Conservation (phyloP, 2,888 invertebrate species). For the Athripsodes cinereus region DNA sequence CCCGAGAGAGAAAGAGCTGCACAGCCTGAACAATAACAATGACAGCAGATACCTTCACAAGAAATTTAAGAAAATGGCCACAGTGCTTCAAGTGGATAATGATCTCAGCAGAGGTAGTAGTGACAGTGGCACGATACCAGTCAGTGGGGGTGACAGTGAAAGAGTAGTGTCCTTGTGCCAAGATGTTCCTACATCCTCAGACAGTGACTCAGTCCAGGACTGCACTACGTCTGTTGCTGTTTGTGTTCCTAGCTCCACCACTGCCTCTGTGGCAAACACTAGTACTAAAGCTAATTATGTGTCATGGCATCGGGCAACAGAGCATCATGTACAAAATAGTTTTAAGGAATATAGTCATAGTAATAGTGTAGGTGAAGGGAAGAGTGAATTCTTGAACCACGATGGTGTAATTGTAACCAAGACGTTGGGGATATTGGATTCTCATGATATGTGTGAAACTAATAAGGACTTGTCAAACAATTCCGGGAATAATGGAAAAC, state of each 20-base stretch:
- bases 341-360: conserved; percentile 33
- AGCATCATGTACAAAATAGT: conserved; percentile 52
- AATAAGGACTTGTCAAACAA: conserved; percentile 19
- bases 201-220: neutral
- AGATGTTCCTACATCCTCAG: neutral
- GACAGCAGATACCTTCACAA: conserved; percentile 82
- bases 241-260: conserved; percentile 1
- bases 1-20: conserved; percentile 39
- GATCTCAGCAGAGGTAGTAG: conserved; percentile 6
- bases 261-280: conserved; percentile 5
- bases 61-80: conserved; percentile 87
- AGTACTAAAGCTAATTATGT: conserved; percentile 4
- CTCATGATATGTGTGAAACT: conserved; percentile 17
- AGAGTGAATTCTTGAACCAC: conserved; percentile 11
- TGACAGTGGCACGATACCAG: neutral
- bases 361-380: conserved; percentile 4
- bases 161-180: conserved; percentile 17
- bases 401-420: conserved; percentile 15
- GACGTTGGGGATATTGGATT: conserved; percentile 3
- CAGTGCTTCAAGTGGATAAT: conserved; percentile 33
- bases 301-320: conserved; percentile 31
- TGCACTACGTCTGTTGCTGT: neutral
- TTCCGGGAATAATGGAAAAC: conserved; percentile 50
- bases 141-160: conserved; percentile 11
- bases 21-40: conserved; percentile 48